These are phyloP conservation scores for Datnioides undecimradiatus DNA, from an alignment of 2,113 vertebrate genomes.

Conservation along the genomic window DNA sequence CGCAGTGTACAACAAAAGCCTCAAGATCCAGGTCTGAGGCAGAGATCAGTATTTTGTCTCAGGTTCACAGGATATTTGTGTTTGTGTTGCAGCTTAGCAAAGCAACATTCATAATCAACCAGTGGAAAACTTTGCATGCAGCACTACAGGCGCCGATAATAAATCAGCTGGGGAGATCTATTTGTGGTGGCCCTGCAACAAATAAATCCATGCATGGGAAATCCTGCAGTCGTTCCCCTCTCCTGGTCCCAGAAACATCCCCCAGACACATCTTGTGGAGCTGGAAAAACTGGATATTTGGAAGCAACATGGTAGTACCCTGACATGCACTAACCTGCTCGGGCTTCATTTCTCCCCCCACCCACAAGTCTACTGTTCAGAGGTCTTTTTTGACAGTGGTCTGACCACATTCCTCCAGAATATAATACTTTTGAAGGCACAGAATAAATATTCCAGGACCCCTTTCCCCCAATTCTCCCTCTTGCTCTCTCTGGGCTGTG, in stretches of 20 bases:
- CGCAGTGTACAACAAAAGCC: neutral
- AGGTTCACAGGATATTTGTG: slow-evolving; percentile 34
- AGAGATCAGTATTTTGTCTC: slow-evolving; percentile 1
- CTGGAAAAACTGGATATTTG: slow-evolving; percentile 60
- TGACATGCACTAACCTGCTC: slow-evolving; percentile 43
- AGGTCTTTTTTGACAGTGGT: slow-evolving; percentile 6
- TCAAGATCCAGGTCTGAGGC: neutral
- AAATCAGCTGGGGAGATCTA: slow-evolving; percentile 57
- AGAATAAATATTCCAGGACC: neutral
- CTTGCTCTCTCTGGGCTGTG: slow-evolving; percentile 4
- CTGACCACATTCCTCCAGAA: slow-evolving; percentile 1
- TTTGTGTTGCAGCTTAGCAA: slow-evolving; percentile 16
- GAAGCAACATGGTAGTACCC: neutral
- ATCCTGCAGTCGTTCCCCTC: slow-evolving; percentile 52
- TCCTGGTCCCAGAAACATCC: slow-evolving; percentile 27
- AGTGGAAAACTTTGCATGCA: slow-evolving; percentile 58
- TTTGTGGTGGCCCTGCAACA: slow-evolving; percentile 52
- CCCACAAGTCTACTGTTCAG: slow-evolving; percentile 12
- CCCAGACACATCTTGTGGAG: slow-evolving; percentile 17
- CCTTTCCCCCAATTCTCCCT: neutral
- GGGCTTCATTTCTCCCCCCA: neutral
- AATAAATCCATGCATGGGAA: slow-evolving; percentile 65
- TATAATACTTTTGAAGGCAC: neutral
- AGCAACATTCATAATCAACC: slow-evolving; percentile 38
- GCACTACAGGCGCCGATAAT: slow-evolving; percentile 49